phyloP scores from a whole-genome alignment of 1,140 invertebrate genomes.

The Belonocnema kinseyi region DNA sequence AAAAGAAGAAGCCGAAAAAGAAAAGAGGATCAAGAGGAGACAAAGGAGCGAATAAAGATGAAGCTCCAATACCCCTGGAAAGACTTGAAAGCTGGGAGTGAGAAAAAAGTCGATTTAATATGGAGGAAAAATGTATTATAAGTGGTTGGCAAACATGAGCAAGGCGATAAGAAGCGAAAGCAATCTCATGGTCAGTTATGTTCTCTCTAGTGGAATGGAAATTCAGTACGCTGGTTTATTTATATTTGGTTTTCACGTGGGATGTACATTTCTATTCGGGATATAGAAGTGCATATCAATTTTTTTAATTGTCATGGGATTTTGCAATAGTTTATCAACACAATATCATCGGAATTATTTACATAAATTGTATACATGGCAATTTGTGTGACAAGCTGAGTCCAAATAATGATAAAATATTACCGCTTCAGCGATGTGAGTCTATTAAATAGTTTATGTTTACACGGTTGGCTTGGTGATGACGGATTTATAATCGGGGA shows the following conservation, averaged over 20 bases:
- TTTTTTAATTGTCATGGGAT: background rate
- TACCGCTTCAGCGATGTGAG: too few relatives aligned
- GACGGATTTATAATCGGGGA: background rate
- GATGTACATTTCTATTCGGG: background rate
- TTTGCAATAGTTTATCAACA: background rate
- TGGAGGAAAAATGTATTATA: background rate
- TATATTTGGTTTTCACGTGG: conserved; percentile 1
- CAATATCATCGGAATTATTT: too few relatives aligned
- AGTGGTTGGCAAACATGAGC: background rate
- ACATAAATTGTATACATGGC: too few relatives aligned
- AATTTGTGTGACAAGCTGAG: too few relatives aligned
- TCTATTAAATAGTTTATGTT: too few relatives aligned
- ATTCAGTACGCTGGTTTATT: background rate
- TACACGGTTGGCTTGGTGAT: background rate
- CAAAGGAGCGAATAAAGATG: background rate
- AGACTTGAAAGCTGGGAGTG: background rate
- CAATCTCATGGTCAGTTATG: background rate
- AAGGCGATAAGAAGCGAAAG: background rate
- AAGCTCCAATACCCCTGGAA: background rate
- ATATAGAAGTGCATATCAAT: background rate
- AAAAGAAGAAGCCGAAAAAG: background rate
- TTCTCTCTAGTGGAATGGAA: background rate
- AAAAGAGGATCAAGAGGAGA: background rate
- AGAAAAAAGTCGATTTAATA: background rate
- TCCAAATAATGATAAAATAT: too few relatives aligned